Percentiles rank a stretch among this genome's conserved stretches.
Conservation (phyloP, 1,140 invertebrate species). For the Drosophila nasuta region DNA sequence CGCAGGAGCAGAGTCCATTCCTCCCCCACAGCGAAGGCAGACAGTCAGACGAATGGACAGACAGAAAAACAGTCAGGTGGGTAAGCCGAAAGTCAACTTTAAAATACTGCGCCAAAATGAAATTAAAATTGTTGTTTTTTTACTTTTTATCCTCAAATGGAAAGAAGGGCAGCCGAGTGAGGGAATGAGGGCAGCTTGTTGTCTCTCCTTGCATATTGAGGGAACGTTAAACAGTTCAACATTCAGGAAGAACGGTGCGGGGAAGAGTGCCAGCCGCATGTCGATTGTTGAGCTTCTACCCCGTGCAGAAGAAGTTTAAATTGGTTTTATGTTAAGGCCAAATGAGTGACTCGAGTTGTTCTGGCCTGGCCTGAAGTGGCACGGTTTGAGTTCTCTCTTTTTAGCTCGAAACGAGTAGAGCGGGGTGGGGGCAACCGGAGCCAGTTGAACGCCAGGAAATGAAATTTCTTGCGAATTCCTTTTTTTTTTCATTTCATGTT, state of each 20-base stretch:
- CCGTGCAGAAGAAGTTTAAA: slow-evolving; percentile 72
- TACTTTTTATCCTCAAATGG: slow-evolving; percentile 10
- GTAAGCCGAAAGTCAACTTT: slow-evolving; percentile 65
- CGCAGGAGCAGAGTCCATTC: neutral
- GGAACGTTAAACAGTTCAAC: slow-evolving; percentile 57
- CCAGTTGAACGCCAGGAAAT: slow-evolving; percentile 75
- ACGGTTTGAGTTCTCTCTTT: slow-evolving; percentile 22
- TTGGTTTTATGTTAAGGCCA: slow-evolving; percentile 83
- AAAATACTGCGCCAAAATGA: slow-evolving; percentile 74
- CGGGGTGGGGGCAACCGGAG: slow-evolving; percentile 25
- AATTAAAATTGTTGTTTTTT: slow-evolving; percentile 74
- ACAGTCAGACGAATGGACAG: neutral
- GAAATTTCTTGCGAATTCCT: slow-evolving; percentile 79
- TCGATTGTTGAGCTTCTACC: slow-evolving; percentile 46
- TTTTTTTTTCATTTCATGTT: slow-evolving; percentile 49
- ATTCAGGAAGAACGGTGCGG: neutral
- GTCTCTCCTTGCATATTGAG: slow-evolving; percentile 67
- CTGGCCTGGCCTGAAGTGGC: slow-evolving; percentile 35
- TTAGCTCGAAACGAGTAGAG: neutral
- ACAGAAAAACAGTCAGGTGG: slow-evolving; percentile 14
- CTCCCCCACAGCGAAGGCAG: neutral
- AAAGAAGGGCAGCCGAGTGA: neutral
- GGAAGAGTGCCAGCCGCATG: slow-evolving; percentile 8
- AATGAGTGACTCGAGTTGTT: slow-evolving; percentile 65
- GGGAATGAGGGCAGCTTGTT: slow-evolving; percentile 58